Conservation (phyloP, 2,888 invertebrate genomes). For the Apamea crenata region DNA sequence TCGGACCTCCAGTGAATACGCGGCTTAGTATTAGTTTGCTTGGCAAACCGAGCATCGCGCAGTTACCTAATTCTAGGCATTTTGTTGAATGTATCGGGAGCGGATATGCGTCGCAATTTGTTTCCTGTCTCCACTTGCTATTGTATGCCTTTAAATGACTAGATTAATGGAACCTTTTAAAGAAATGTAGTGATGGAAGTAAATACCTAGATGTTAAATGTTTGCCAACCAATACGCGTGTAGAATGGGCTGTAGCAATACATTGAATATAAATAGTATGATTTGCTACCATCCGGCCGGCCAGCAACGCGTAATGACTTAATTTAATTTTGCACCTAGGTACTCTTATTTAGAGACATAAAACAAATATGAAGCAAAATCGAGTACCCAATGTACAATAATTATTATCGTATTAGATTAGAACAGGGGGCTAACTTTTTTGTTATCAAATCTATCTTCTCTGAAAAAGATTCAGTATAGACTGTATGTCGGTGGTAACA, state of each 20-base stretch:
- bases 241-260: conserved; percentile 9
- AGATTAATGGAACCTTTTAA: conserved; percentile 21
- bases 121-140: conserved; percentile 26
- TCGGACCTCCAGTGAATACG: background rate
- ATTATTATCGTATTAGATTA: background rate
- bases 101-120: conserved; percentile 37
- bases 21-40: background rate
- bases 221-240: conserved; percentile 23
- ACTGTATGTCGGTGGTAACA: too few species aligned
- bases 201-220: conserved; percentile 34
- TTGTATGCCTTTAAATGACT: conserved; percentile 35
- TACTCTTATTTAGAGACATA: background rate
- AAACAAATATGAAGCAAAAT: background rate
- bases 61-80: conserved; percentile 12
- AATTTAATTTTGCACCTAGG: conserved; percentile 4
- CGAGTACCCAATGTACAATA: background rate
- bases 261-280: conserved; percentile 36
- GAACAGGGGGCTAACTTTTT: background rate
- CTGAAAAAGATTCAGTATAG: background rate
- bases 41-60: background rate
- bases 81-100: conserved; percentile 4
- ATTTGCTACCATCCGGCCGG: conserved; percentile 27
- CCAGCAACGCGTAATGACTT: background rate
- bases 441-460: too few species aligned
- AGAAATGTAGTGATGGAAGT: conserved; percentile 32